Conservation (phyloP, 2,797 vertebrate genomes). For the Cossypha heuglini region DNA sequence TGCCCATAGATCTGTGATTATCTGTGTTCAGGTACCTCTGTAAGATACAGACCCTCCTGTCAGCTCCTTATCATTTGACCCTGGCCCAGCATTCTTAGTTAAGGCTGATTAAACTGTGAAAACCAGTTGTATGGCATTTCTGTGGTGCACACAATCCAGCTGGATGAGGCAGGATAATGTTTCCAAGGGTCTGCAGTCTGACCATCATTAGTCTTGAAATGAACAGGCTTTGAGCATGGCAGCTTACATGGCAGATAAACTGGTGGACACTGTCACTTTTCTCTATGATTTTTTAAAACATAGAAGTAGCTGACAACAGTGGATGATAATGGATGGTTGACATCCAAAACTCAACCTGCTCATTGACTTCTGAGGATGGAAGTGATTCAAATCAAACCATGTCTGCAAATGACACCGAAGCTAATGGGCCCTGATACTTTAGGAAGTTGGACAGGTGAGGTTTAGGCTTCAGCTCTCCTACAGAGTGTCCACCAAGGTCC, state of each 20-base stretch:
- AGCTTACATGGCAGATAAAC: not conserved
- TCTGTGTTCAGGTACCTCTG: not conserved
- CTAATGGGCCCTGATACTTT: rapidly evolving
- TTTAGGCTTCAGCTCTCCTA: not conserved
- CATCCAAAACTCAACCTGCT: not conserved
- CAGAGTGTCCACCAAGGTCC: not conserved
- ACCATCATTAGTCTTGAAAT: not conserved
- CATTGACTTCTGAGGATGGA: not conserved
- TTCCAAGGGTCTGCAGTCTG: not conserved
- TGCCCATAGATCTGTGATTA: not conserved
- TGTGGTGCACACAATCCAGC: not conserved
- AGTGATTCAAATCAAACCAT: not conserved
- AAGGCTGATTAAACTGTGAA: not conserved
- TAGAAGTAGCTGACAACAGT: not conserved
- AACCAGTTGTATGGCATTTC: not conserved
- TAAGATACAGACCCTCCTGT: not conserved
- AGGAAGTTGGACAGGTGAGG: not conserved
- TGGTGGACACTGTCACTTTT: not conserved
- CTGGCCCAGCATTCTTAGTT: not conserved
- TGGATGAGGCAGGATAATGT: not conserved
- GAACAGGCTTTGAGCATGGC: not conserved
- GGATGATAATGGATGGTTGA: not conserved
- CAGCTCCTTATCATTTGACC: not conserved
- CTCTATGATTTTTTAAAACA: not conserved
- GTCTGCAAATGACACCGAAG: rapidly evolving